phyloP scores from a whole-genome alignment of 2,113 vertebrate species.

The Nesogale talazaci region DNA sequence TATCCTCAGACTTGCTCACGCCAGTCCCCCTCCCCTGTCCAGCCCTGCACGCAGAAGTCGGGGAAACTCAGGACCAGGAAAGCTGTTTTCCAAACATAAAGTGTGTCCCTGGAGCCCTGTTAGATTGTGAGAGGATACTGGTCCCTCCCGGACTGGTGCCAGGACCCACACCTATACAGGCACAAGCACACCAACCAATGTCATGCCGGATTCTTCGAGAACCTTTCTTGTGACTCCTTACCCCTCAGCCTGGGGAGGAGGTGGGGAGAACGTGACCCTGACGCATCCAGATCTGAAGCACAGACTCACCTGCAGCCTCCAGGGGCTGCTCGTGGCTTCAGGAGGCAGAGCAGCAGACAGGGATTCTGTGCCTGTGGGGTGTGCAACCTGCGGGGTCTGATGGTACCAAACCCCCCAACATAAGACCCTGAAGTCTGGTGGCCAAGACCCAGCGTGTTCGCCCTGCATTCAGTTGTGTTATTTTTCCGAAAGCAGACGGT shows the following conservation, averaged over 20 bases:
- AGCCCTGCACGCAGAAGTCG: neutral
- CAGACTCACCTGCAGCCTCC: neutral
- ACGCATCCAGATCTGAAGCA: too few species aligned
- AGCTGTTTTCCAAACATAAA: neutral
- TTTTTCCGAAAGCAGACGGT: slow-evolving; percentile 56
- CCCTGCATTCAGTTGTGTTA: neutral
- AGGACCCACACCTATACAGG: too few species aligned
- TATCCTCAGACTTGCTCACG: too few species aligned
- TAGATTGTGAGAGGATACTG: neutral
- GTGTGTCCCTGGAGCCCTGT: rapidly evolving
- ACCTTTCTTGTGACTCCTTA: neutral
- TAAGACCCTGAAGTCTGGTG: rapidly evolving
- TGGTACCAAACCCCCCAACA: neutral
- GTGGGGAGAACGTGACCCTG: too few species aligned
- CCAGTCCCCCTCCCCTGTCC: neutral
- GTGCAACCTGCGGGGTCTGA: too few species aligned
- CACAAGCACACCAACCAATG: neutral
- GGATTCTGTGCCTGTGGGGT: neutral
- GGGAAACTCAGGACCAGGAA: neutral
- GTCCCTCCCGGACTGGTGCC: rapidly evolving
- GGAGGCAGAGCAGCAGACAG: too few species aligned
- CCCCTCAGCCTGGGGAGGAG: too few species aligned
- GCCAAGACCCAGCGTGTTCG: neutral
- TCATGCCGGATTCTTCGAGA: neutral
- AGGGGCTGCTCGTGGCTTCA: neutral